Conservation (phyloP, 64 coral and sea anemone genomes). For the Trachythela sp. region DNA sequence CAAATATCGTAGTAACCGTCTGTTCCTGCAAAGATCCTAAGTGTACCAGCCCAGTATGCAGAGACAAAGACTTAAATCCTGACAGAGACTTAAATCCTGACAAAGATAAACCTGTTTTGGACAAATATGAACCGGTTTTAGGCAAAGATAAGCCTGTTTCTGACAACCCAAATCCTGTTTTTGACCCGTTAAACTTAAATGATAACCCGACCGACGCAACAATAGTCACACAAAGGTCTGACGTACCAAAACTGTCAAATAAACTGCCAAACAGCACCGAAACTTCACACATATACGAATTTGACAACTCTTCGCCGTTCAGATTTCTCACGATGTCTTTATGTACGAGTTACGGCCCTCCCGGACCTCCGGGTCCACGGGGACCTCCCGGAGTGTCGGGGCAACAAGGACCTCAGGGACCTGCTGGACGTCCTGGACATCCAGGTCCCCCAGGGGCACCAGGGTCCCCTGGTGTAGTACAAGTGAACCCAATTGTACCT, state of each 20-base stretch:
- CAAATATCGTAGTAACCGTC: too few species aligned
- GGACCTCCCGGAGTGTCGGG: background rate
- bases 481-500: background rate
- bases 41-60: background rate
- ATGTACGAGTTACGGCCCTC: background rate
- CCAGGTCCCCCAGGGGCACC: constrained; percentile 1
- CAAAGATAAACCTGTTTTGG: too few species aligned
- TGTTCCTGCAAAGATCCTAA: background rate
- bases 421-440: constrained; percentile 4
- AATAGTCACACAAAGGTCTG: background rate
- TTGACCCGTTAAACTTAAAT: too few species aligned
- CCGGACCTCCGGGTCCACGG: background rate
- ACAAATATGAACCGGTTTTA: too few species aligned
- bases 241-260: background rate
- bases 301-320: background rate
- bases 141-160: too few species aligned
- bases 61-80: background rate
- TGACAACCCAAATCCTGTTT: too few species aligned
- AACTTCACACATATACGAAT: background rate
- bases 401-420: background rate
- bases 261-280: background rate
- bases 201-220: too few species aligned
- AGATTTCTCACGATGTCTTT: background rate
- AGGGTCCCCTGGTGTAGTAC: background rate
- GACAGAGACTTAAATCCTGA: too few species aligned